Conservation (phyloP, 1,140 invertebrate genomes). For the Heliconius eleuchia region DNA sequence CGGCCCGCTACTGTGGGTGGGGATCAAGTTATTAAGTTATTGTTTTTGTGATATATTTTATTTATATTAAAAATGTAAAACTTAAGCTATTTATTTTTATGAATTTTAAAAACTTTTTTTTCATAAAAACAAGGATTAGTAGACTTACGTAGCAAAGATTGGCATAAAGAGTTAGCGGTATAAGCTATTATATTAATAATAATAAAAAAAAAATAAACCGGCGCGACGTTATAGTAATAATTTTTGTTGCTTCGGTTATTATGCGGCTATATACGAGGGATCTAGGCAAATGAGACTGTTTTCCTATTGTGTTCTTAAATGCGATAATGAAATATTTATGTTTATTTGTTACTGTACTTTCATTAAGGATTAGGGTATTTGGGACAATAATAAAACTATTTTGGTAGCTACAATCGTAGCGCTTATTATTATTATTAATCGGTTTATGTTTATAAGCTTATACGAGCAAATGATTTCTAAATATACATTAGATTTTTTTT, state of each 20-base stretch:
- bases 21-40: slow-evolving; percentile 78
- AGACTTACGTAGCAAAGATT: neutral
- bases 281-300: slow-evolving; percentile 71
- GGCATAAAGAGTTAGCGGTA: neutral
- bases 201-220: slow-evolving; percentile 29
- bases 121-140: neutral
- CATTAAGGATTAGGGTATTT: slow-evolving; percentile 18
- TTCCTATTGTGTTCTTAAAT: slow-evolving; percentile 57
- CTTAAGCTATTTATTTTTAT: neutral
- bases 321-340: slow-evolving; percentile 69
- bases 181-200: neutral
- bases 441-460: neutral
- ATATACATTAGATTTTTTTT: too few relatives aligned
- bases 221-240: slow-evolving; percentile 65
- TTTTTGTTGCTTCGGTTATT: slow-evolving; percentile 60
- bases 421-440: slow-evolving; percentile 10
- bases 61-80: neutral
- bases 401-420: slow-evolving; percentile 1
- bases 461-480: neutral
- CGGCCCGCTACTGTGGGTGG: slow-evolving; percentile 65
- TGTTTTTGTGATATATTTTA: slow-evolving; percentile 73
- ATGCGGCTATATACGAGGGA: slow-evolving; percentile 61
- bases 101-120: neutral
- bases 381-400: slow-evolving; percentile 17
- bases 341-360: slow-evolving; percentile 51